Conservation (phyloP, 2,113 vertebrate genomes). For the Alosa alosa region DNA sequence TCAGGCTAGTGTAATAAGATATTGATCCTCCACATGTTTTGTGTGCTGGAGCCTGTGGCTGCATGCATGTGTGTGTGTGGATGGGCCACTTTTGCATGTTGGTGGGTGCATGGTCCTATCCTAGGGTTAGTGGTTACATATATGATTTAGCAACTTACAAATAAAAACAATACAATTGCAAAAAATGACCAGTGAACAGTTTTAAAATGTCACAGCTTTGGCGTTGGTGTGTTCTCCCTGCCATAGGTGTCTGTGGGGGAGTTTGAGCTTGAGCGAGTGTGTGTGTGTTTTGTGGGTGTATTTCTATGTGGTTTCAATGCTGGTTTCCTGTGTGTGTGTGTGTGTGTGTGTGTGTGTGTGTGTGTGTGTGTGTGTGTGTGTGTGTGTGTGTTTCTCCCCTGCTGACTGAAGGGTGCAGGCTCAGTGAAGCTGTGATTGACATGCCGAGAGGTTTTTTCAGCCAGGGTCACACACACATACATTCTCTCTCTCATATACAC, state of each 20-base stretch:
- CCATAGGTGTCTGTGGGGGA: too few species aligned
- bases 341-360: too few species aligned
- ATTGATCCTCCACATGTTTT: neutral
- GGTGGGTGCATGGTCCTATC: neutral
- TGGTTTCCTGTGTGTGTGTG: too few species aligned
- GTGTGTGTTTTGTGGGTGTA: too few species aligned
- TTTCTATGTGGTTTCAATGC: too few species aligned
- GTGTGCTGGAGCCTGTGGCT: neutral
- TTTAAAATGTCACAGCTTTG: too few species aligned
- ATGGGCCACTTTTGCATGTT: neutral
- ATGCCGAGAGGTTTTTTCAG: neutral
- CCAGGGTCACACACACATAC: neutral
- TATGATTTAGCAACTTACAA: too few species aligned
- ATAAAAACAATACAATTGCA: too few species aligned
- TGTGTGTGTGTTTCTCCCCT: neutral
- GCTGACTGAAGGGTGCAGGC: neutral
- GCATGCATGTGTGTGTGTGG: neutral
- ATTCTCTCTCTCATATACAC: neutral
- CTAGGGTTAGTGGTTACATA: too few species aligned
- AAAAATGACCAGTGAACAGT: too few species aligned
- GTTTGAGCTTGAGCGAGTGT: too few species aligned
- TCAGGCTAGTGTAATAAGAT: neutral
- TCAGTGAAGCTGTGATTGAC: neutral
- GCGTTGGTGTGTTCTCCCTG: neutral
- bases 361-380: too few species aligned